These are phyloP conservation scores for Labia minor DNA, from an alignment of 2,888 invertebrate genomes.

Conservation along the genomic window DNA sequence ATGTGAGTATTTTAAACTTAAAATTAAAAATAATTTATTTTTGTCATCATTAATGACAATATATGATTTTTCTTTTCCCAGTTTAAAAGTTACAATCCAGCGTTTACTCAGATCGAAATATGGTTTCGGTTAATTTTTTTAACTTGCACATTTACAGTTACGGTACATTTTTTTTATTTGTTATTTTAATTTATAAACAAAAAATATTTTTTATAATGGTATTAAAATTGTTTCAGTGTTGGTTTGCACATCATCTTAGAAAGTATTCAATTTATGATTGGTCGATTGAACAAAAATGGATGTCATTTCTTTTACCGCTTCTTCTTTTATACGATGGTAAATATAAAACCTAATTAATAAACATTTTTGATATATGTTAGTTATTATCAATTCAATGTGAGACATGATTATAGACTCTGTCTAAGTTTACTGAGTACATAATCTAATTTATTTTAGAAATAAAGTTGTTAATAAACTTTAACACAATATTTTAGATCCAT, in stretches of 20 bases:
- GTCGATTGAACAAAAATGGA: slow-evolving; percentile 98
- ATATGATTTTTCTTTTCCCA: slow-evolving; percentile 44
- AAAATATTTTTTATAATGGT: no score
- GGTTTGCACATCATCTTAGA: slow-evolving; percentile 80
- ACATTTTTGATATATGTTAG: no score
- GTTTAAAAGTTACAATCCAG: slow-evolving; percentile 94
- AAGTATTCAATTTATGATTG: slow-evolving; percentile 83
- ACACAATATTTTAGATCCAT: slow-evolving; percentile 78
- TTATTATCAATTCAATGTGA: no score
- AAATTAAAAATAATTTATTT: neutral
- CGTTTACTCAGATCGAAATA: slow-evolving; percentile 92
- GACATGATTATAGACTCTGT: no score
- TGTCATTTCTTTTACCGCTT: slow-evolving; percentile 74
- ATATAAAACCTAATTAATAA: slow-evolving; percentile 32
- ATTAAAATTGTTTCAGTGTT: slow-evolving; percentile 57
- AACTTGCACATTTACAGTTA: slow-evolving; percentile 70
- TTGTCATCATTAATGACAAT: slow-evolving; percentile 8
- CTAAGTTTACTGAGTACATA: no score
- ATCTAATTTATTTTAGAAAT: neutral
- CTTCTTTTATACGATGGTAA: slow-evolving; percentile 85
- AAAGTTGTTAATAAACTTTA: no score
- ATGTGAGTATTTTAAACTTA: slow-evolving; percentile 67
- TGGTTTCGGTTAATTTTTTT: slow-evolving; percentile 94
- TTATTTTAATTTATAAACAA: no score
- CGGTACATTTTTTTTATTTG: slow-evolving; percentile 43